These are phyloP conservation scores for Patiria pectinifera DNA, from an alignment of 53 echinoderm and acorn worm genomes.

Conservation along the genomic window DNA sequence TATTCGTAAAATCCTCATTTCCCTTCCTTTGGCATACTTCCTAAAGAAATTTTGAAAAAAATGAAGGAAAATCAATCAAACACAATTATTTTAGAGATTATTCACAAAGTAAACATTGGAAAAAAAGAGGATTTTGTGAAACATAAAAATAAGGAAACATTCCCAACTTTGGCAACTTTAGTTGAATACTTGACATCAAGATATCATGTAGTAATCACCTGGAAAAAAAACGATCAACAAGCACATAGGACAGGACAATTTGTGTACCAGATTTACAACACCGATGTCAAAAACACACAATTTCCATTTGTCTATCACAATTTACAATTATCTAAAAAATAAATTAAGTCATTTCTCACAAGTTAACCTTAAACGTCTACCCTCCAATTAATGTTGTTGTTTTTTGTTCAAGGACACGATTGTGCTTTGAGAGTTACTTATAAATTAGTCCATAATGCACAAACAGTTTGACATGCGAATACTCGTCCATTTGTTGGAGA, in stretches of 20 bases:
- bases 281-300: slow-evolving; percentile 19
- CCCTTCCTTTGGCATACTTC: no score
- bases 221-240: neutral
- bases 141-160: neutral
- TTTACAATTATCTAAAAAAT: slow-evolving; percentile 52
- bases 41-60: no score
- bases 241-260: slow-evolving; percentile 21
- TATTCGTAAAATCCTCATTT: neutral
- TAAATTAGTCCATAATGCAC: no score
- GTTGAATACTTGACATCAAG: slow-evolving; percentile 2
- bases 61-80: no score
- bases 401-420: neutral
- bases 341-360: slow-evolving; percentile 42
- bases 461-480: no score
- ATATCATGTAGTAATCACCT: neutral
- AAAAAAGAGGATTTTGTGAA: neutral
- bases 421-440: neutral
- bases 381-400: neutral
- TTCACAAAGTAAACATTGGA: neutral
- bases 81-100: no score
- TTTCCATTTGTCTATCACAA: slow-evolving; percentile 13
- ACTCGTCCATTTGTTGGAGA: no score
- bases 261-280: slow-evolving; percentile 30
- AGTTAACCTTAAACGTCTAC: neutral
- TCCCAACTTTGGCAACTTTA: slow-evolving; percentile 20